Evolutionary conservation across 2,797 vertebrate genomes (phyloP).

Genomic region (Eidolon dupreanum): DNA sequence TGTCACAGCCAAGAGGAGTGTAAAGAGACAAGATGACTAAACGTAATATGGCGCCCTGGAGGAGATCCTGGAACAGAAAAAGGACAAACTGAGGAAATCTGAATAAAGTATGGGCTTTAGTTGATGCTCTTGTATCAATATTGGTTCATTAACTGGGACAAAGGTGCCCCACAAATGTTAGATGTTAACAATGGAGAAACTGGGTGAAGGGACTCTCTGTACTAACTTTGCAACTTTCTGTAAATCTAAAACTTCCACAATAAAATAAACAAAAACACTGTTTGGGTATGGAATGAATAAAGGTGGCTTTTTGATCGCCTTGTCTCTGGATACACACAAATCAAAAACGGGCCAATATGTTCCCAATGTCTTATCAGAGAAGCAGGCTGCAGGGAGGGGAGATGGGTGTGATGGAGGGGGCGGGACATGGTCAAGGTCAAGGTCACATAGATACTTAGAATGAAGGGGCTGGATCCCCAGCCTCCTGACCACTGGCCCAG

Average conservation of each 20-base stretch:
- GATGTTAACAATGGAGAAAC: background rate
- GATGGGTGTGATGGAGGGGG: fast-evolving
- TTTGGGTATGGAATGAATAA: background rate
- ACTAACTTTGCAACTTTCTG: background rate
- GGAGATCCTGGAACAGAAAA: background rate
- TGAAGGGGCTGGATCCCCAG: background rate
- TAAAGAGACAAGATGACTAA: background rate
- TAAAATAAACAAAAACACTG: background rate
- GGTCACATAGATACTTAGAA: background rate
- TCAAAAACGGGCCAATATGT: background rate
- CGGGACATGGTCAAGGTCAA: slow-evolving; percentile 1
- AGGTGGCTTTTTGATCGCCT: background rate
- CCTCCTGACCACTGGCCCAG: background rate
- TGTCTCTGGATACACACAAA: background rate
- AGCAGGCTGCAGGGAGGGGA: background rate
- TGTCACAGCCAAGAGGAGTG: background rate
- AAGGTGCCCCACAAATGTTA: fast-evolving
- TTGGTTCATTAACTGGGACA: background rate
- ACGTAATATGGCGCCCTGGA: background rate
- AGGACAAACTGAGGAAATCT: background rate
- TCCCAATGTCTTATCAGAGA: slow-evolving; percentile 45
- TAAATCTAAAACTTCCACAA: background rate
- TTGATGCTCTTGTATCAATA: fast-evolving
- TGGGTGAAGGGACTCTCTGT: background rate
- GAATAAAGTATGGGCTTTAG: background rate